These are phyloP conservation scores for Rhombomys opimus DNA, from an alignment of 2,113 vertebrate genomes.

Conservation along the genomic window DNA sequence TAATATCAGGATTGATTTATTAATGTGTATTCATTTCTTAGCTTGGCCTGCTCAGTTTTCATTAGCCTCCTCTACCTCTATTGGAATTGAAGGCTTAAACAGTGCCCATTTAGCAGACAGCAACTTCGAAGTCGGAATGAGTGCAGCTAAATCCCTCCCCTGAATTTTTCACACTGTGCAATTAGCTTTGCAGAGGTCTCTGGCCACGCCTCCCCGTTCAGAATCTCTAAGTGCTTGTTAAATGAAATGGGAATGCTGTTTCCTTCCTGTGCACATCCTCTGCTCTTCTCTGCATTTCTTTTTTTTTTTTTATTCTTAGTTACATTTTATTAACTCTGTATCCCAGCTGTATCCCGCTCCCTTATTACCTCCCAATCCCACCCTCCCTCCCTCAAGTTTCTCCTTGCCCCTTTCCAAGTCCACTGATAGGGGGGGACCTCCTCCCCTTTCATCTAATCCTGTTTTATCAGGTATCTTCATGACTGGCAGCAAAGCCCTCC, in stretches of 20 bases:
- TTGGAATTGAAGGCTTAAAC: not conserved
- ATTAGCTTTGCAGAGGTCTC: conserved; percentile 47
- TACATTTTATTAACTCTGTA: too few species aligned
- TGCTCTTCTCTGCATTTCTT: not conserved
- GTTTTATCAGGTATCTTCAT: too few species aligned
- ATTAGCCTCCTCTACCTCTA: not conserved
- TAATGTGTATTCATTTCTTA: conserved; percentile 68
- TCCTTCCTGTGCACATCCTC: not conserved
- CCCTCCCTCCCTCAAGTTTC: too few species aligned
- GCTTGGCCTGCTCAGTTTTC: conserved; percentile 68
- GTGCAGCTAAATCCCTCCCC: not conserved
- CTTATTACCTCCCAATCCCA: too few species aligned
- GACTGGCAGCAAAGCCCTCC: too few species aligned
- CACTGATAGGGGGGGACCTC: too few species aligned
- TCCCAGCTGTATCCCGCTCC: too few species aligned
- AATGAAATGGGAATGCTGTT: not conserved
- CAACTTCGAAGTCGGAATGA: conserved; percentile 61
- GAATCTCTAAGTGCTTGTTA: not conserved
- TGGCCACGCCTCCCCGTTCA: conserved; percentile 44
- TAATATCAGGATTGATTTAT: conserved; percentile 74
- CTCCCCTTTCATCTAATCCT: too few species aligned
- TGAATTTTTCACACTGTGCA: conserved; percentile 24
- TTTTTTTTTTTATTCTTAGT: too few species aligned
- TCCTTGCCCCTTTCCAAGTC: too few species aligned
- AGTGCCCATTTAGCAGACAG: conserved; percentile 53